A percentile compares a stretch with the other conserved stretches of the same genome.
Evolutionary conservation across 2,113 vertebrate species (phyloP).

Genomic region (Chaenocephalus aceratus): DNA sequence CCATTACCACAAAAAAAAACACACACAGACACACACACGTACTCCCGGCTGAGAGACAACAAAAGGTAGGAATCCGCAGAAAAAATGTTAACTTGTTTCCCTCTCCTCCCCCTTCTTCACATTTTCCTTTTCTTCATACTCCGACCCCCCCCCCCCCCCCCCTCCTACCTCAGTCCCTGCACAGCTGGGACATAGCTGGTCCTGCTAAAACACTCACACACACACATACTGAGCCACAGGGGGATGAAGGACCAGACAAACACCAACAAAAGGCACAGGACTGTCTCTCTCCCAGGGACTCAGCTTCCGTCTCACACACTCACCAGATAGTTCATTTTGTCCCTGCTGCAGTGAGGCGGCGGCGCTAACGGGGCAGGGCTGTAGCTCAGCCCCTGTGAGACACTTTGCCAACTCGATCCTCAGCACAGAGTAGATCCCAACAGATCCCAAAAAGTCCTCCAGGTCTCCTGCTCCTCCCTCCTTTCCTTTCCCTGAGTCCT

Average conservation of each 20-base stretch:
- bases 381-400: conserved; percentile 57
- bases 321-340: conserved; percentile 80
- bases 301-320: conserved; percentile 40
- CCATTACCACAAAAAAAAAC: neutral
- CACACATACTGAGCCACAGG: conserved; percentile 22
- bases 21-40: conserved; percentile 30
- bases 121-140: conserved; percentile 48
- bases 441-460: conserved; percentile 42
- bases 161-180: conserved; percentile 17
- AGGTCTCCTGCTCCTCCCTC: conserved; percentile 34
- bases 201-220: conserved; percentile 61
- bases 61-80: conserved; percentile 71
- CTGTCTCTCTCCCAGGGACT: conserved; percentile 5
- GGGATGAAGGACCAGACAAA: neutral
- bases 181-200: conserved; percentile 64
- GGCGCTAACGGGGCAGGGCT: conserved; percentile 45
- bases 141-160: neutral
- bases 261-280: conserved; percentile 16
- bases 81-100: conserved; percentile 60
- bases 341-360: conserved; percentile 46
- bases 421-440: conserved; percentile 35
- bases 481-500: conserved; percentile 19
- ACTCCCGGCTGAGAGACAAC: conserved; percentile 63
- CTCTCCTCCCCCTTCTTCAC: conserved; percentile 52
- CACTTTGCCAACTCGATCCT: conserved; percentile 47